Conservation (phyloP, 2,888 invertebrate genomes). For the Syritta pipiens region DNA sequence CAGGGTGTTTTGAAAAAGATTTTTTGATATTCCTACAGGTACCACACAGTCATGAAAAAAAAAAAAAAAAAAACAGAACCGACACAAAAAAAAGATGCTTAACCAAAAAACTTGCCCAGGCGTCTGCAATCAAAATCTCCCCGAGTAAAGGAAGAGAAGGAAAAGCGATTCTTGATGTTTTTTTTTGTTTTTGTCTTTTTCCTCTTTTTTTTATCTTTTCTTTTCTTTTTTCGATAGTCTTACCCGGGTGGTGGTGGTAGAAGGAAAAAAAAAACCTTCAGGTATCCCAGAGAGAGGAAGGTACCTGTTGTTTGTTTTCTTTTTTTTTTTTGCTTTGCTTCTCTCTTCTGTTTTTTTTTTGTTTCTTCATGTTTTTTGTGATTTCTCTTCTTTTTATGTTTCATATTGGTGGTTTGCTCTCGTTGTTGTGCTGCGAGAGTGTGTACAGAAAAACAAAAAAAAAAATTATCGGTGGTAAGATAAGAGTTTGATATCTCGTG, state of each 20-base stretch:
- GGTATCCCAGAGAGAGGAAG: constrained; percentile 41
- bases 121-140: constrained; percentile 59
- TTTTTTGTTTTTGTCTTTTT: neutral
- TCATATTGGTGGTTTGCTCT: constrained; percentile 33
- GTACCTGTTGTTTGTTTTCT: constrained; percentile 56
- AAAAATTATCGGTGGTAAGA: constrained; percentile 51
- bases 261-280: too few species aligned
- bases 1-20: constrained; percentile 45
- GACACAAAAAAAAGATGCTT: constrained; percentile 14
- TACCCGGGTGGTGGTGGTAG: constrained; percentile 7
- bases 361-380: constrained; percentile 7
- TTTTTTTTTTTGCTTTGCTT: constrained; percentile 29
- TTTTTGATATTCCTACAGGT: constrained; percentile 54
- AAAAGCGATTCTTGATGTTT: constrained; percentile 28
- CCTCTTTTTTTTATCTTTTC: constrained; percentile 1
- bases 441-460: constrained; percentile 19
- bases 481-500: constrained; percentile 63
- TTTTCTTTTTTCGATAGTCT: neutral
- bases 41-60: constrained; percentile 6
- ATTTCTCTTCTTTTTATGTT: constrained; percentile 1
- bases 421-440: constrained; percentile 37
- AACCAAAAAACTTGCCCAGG: constrained; percentile 43
- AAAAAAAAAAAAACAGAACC: constrained; percentile 18
- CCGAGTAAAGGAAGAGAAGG: constrained; percentile 49
- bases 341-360: constrained; percentile 14